Evolutionary conservation across 2,113 vertebrate genomes (phyloP).

Genomic region (human (Homo sapiens)): DNA sequence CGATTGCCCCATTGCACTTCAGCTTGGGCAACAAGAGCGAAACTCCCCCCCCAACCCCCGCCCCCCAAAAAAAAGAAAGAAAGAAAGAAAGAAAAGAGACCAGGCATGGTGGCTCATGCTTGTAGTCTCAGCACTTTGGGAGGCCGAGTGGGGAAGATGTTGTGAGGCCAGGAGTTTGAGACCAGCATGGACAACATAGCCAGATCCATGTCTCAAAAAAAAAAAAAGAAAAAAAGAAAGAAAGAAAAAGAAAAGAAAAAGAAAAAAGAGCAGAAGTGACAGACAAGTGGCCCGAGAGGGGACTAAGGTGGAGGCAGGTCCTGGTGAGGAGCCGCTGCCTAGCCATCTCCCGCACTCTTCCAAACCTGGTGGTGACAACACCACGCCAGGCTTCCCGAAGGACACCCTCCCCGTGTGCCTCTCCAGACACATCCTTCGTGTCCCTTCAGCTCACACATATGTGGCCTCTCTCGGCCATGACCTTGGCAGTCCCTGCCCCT

Average conservation of each 20-base stretch:
- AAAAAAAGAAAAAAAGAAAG: rapidly evolving
- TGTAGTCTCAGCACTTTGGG: too few species aligned
- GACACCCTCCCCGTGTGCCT: neutral
- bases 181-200: too few species aligned
- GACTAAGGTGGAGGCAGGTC: neutral
- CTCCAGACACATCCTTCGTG: neutral
- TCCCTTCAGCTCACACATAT: neutral
- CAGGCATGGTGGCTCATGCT: too few species aligned
- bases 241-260: neutral
- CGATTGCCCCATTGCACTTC: too few species aligned
- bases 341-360: neutral
- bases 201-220: too few species aligned
- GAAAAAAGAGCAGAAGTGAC: neutral
- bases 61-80: too few species aligned
- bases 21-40: too few species aligned
- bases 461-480: neutral
- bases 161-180: too few species aligned
- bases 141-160: too few species aligned
- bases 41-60: too few species aligned
- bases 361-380: too few species aligned
- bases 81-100: too few species aligned
- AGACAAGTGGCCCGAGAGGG: neutral
- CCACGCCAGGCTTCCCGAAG: neutral
- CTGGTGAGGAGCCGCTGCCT: neutral
- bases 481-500: neutral